These are phyloP conservation scores for Cephonodes hylas DNA, from an alignment of 2,888 invertebrate genomes.

Conservation along the genomic window DNA sequence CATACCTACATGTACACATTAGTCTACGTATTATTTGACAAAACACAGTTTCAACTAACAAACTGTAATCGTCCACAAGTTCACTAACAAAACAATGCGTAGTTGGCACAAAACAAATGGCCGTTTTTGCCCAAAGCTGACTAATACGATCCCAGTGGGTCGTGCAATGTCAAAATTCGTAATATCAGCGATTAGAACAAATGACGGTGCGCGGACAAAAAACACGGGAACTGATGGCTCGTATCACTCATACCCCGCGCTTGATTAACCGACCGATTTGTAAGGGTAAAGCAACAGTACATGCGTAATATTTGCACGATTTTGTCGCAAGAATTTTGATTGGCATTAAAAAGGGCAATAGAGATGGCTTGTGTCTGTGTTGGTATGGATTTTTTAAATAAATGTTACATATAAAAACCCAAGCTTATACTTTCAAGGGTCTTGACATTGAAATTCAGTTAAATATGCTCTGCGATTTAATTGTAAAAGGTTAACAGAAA, in stretches of 20 bases:
- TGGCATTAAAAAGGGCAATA: no score
- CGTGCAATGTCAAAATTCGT: slow-evolving; percentile 42
- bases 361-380: no score
- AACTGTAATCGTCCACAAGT: neutral
- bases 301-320: neutral
- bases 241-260: slow-evolving; percentile 53
- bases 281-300: neutral
- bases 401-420: no score
- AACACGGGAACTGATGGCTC: slow-evolving; percentile 41
- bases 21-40: no score
- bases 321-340: neutral
- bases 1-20: no score
- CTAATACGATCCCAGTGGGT: neutral
- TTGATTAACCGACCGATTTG: slow-evolving; percentile 51
- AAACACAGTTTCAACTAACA: no score
- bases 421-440: no score
- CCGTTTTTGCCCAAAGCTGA: slow-evolving; percentile 2
- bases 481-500: no score
- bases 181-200: slow-evolving; percentile 53
- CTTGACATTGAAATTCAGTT: no score
- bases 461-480: no score
- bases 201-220: slow-evolving; percentile 20
- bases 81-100: neutral
- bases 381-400: no score
- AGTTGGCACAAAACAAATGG: neutral